Base-by-base conservation (phyloP, 2,888 invertebrate genomes). In the Cataglyphis cursor region DNA sequence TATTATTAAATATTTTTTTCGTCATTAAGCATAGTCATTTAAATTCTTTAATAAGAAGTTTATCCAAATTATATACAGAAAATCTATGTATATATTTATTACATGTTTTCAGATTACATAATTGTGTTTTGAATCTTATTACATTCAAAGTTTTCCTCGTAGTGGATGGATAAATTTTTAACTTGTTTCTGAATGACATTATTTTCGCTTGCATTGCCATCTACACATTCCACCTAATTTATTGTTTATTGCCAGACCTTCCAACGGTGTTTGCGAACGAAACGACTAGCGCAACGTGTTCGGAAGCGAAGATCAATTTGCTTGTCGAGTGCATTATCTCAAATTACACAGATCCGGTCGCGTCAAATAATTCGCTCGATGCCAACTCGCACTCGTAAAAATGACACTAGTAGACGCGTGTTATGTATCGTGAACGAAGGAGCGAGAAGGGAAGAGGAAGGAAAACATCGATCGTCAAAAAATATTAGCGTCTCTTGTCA, bases 271-370 rank as follows among this genome's bases (percentile, higher is more conserved):
- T 78, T 41, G 70, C 41, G 44, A 57, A 21, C 44, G 72, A 70
- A 70, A 41, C 38, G 41, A 57, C 68, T 41, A n/a, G 54, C 38
- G n/a, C 48, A 51, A 24, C 65, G 38, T 38, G 41, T 59, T 80
- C 73, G 78, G 78, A 80, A 80, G 73, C 44, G 59, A 44, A 72
- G 73, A 80, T 80, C 78, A 80, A 73, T 80, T 73, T 57, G 78
- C 31, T 72, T 73, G 78, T 80, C 59, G 73, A 80, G 78, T 72
- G 78, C 73, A 80, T 80, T 80, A 80, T 73, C 73, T 80, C 73
- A 59, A 80, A 80, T 80, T 80, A 80, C 73, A 44, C 74, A 80
- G 78, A 73, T 80, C 78, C 78, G 78, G 78, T 73, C 74, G 73
- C 31, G 59, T 73, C 78, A 24, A 73, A 80, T 73, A 73, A 80